Conservation (phyloP, 2,888 invertebrate genomes). For the Homarus gammarus region DNA sequence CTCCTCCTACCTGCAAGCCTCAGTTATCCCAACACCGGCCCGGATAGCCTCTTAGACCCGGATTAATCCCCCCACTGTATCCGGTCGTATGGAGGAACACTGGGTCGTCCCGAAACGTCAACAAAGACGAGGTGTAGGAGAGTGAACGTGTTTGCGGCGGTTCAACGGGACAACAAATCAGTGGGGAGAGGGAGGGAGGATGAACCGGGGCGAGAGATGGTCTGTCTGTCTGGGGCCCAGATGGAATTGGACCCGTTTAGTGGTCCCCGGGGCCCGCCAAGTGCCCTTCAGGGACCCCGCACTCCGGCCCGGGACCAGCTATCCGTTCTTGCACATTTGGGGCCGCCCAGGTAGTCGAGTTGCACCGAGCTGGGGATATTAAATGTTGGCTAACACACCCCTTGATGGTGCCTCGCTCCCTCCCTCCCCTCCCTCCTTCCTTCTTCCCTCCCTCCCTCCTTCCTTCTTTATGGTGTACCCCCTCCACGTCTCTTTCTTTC, state of each 20-base stretch:
- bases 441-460: constrained; percentile 29
- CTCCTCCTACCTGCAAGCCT: neutral
- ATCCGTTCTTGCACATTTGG: constrained; percentile 9
- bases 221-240: constrained; percentile 33
- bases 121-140: too few relatives aligned
- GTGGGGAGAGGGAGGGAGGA: neutral
- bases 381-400: neutral
- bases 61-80: neutral
- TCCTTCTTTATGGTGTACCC: constrained; percentile 18
- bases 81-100: neutral
- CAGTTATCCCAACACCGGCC: neutral
- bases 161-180: constrained; percentile 4
- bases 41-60: neutral
- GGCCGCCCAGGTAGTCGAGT: neutral
- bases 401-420: constrained; percentile 7
- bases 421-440: constrained; percentile 29
- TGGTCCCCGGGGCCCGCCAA: constrained; percentile 31
- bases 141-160: neutral
- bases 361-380: neutral
- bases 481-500: too few relatives aligned
- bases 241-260: constrained; percentile 49
- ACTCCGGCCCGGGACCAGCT: neutral
- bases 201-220: constrained; percentile 10
- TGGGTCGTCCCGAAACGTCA: too few relatives aligned
- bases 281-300: constrained; percentile 8